Conservation (phyloP, 1,140 invertebrate genomes). For the Adoxophyes honmai region DNA sequence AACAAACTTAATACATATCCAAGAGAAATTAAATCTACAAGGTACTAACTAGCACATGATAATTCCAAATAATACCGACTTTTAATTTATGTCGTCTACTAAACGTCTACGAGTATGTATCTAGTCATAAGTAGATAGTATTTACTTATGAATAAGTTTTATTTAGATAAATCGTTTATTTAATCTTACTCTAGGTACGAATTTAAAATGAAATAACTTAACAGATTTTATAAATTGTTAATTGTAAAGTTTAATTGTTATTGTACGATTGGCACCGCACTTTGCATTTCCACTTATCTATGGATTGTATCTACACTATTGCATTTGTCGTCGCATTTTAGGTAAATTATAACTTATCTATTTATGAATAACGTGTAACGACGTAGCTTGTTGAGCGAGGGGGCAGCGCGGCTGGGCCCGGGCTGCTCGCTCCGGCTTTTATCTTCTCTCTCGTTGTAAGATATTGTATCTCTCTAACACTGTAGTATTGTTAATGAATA, state of each 20-base stretch:
- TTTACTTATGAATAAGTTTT: neutral
- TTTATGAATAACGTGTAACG: conserved; percentile 42
- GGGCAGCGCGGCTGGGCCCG: conserved; percentile 36
- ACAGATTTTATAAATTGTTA: conserved; percentile 23
- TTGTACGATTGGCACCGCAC: conserved; percentile 52
- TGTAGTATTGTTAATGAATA: conserved; percentile 64
- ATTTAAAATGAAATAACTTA: neutral
- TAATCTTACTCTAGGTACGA: neutral
- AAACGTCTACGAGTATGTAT: neutral
- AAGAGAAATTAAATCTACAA: too few relatives aligned
- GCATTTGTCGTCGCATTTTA: conserved; percentile 59
- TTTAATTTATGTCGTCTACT: too few relatives aligned
- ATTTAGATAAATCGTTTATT: conserved; percentile 2
- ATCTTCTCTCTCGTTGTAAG: conserved; percentile 57
- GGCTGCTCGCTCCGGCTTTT: conserved; percentile 64
- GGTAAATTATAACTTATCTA: conserved; percentile 32
- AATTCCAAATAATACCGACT: too few relatives aligned
- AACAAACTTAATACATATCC: too few relatives aligned
- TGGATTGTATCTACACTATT: conserved; percentile 52
- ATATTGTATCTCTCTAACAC: conserved; percentile 57
- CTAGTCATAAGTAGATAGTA: conserved; percentile 10
- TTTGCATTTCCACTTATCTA: conserved; percentile 47
- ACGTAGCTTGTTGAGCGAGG: conserved; percentile 57
- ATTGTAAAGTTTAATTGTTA: conserved; percentile 31
- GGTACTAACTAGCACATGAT: too few relatives aligned